Evolutionary conservation across 2,113 vertebrate genomes (phyloP), one percentile per base, ranked within the genome.

Genomic region (Pardalotus punctatus): DNA sequence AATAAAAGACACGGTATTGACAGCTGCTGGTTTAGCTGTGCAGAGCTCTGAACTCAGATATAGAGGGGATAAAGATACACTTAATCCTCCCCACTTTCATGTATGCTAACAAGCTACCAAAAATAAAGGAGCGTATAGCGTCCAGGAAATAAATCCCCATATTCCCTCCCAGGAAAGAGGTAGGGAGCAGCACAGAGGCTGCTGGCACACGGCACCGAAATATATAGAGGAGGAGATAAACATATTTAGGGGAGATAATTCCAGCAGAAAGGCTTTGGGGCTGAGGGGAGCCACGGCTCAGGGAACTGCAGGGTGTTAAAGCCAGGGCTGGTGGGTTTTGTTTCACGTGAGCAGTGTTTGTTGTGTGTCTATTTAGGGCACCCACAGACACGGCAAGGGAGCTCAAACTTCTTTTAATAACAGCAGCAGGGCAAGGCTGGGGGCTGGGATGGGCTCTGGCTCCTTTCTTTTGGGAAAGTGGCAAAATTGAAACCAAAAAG

Each of bases 81-180:
- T 96, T 97, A 97, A 97, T 97, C 97, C 97, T 86, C 81, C 76
- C 88, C 43, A 33, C 96, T 96, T 94, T 92, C 89, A 96, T 72
- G 89, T 84, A 14, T 11, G 88, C 93, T 94, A 92, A 96, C 79
- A 82, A 86, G 93, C 72, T 95, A 64, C 97, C 97, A 96, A 96
- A 97, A 97, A 97, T 97, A 97, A 96, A 93, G 81, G 50, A 78
- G 73, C 65, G 21, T 83, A 35, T 3, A 53, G 45, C 13, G 72
- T 51, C 88, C 80, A 93, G 84, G 36, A 76, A 93, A 93, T 33
- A 82, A 93, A 95, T 50, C 86, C 80, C 86, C 38, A 2, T 78
- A 77, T 71, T 93, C 51, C 65, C 65, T 25, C 69, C 53, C 64
- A 82, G 54, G 27, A 33, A 48, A 76, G 0, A 95, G 88, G 83